phyloP scores from a whole-genome alignment of 2,888 invertebrate species.

The Chironomus riparius region DNA sequence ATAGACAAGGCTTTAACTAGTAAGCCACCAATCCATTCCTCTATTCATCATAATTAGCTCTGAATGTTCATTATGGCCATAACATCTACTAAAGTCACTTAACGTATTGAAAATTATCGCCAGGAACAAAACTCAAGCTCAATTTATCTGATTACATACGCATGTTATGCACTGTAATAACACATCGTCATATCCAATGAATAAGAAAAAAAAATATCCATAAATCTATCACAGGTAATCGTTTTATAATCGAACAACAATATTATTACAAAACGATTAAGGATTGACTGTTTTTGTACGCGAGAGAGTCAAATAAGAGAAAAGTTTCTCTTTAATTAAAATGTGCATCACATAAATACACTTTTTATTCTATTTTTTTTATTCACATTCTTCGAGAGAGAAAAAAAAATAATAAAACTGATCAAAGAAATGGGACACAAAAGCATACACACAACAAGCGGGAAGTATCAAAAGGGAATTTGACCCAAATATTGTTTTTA shows the following conservation, averaged over 20 bases:
- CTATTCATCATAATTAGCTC: no score
- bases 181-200: no score
- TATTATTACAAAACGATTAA: background rate
- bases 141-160: no score
- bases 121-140: no score
- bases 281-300: background rate
- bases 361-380: background rate
- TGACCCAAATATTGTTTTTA: background rate
- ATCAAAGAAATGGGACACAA: background rate
- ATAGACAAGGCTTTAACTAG: no score
- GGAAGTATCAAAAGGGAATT: background rate
- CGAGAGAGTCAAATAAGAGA: background rate
- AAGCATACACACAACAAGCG: background rate
- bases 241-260: background rate
- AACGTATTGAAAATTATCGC: no score
- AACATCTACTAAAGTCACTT: no score
- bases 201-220: background rate
- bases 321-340: background rate
- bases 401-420: no score
- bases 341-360: background rate
- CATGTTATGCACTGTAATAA: no score
- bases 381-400: no score
- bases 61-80: no score
- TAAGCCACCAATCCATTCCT: no score
- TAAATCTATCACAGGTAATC: background rate